These are phyloP conservation scores for Sebastes vulpes DNA, from an alignment of 2,797 vertebrate species.

Conservation along the genomic window DNA sequence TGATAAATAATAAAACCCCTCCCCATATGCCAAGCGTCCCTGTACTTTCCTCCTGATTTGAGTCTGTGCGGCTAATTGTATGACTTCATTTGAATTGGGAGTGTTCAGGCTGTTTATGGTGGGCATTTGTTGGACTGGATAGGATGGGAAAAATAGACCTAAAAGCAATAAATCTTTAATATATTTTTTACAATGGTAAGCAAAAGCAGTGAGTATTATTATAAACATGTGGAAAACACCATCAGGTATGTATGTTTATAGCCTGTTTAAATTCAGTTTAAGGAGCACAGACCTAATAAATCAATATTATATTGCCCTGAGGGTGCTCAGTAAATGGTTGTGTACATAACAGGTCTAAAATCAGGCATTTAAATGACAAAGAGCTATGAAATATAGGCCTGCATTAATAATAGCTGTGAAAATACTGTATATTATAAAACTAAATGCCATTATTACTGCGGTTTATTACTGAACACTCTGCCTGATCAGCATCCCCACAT, in stretches of 20 bases:
- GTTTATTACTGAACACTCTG: slow-evolving; percentile 6
- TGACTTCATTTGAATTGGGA: slow-evolving; percentile 23
- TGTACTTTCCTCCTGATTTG: slow-evolving; percentile 36
- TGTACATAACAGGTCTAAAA: not conserved
- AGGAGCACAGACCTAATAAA: not conserved
- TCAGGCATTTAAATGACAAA: slow-evolving; percentile 4
- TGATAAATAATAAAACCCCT: slow-evolving; percentile 80
- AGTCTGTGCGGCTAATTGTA: slow-evolving; percentile 28
- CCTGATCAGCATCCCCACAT: slow-evolving; percentile 15
- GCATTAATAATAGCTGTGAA: not conserved
- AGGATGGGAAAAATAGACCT: not conserved
- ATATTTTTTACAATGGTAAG: not conserved
- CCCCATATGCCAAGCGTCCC: slow-evolving; percentile 58
- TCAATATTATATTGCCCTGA: not conserved
- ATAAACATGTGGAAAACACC: not conserved
- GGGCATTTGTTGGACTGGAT: not conserved
- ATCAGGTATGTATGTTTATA: not conserved
- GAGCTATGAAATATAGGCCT: not conserved
- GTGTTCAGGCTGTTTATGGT: not conserved
- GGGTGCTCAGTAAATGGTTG: not conserved
- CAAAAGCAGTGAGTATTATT: not conserved
- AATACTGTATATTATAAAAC: not conserved
- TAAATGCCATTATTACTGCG: slow-evolving; percentile 23
- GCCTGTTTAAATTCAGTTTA: not conserved
- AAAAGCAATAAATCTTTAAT: not conserved